Evolutionary conservation across 1,140 invertebrate genomes (phyloP).

Genomic region (Leptopilina boulardi): DNA sequence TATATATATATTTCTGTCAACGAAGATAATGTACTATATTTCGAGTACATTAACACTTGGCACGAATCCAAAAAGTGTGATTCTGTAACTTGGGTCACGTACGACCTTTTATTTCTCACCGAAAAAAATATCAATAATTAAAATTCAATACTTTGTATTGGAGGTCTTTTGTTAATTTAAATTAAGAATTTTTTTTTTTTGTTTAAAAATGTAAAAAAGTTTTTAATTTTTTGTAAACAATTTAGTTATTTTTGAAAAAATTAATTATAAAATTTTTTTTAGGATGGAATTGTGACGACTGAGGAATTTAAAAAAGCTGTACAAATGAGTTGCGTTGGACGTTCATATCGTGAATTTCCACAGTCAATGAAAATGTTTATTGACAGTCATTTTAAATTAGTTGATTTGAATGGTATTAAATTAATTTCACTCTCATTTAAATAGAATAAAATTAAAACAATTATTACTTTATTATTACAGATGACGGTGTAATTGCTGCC

Average conservation of each 20-base stretch:
- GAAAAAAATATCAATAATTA: conserved; percentile 6
- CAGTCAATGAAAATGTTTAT: conserved; percentile 89
- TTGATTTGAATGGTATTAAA: conserved; percentile 83
- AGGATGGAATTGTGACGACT: conserved; percentile 88
- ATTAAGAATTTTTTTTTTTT: neutral
- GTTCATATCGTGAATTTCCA: conserved; percentile 87
- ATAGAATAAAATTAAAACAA: neutral
- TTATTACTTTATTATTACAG: conserved; percentile 56
- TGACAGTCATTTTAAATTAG: conserved; percentile 87
- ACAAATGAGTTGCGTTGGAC: conserved; percentile 86
- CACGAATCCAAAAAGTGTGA: conserved; percentile 6
- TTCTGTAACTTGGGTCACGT: conserved; percentile 1
- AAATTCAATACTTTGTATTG: neutral
- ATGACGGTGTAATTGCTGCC: conserved; percentile 85
- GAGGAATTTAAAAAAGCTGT: conserved; percentile 90
- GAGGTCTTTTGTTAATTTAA: neutral
- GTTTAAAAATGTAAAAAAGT: conserved; percentile 18
- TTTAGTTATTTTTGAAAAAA: neutral
- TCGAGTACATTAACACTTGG: conserved; percentile 7
- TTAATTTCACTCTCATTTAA: neutral
- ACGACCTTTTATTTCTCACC: neutral
- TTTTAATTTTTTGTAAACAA: too few species aligned
- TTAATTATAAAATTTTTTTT: conserved; percentile 54
- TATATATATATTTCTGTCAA: conserved; percentile 7
- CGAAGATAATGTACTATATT: neutral